Evolutionary conservation across 2,888 invertebrate species (phyloP).

Genomic region (Sphaerophoria taeniata): DNA sequence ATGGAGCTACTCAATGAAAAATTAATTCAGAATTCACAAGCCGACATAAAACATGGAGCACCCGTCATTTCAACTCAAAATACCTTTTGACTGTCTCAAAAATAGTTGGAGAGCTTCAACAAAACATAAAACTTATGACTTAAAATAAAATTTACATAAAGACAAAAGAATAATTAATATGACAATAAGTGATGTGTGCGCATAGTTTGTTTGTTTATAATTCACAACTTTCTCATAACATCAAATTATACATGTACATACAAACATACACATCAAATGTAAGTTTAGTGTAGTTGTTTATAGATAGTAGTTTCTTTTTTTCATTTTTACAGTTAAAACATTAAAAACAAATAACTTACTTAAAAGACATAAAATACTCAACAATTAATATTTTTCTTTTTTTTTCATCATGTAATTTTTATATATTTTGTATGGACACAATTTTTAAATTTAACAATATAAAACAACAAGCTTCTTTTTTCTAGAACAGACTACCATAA

Average conservation of each 20-base stretch:
- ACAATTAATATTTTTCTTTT: constrained; percentile 44
- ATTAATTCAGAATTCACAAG: too few species aligned
- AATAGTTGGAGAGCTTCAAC: too few species aligned
- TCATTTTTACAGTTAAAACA: constrained; percentile 60
- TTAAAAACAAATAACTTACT: constrained; percentile 59
- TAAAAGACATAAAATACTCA: constrained; percentile 38
- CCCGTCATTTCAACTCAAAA: too few species aligned
- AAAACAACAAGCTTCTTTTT: constrained; percentile 48
- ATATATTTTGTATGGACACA: constrained; percentile 54
- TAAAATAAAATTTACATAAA: too few species aligned
- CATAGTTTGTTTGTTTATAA: constrained; percentile 29
- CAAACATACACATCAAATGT: not conserved
- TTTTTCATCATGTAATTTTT: constrained; percentile 40
- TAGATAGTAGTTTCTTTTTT: constrained; percentile 28
- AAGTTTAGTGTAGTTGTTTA: constrained; percentile 22
- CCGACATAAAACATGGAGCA: too few species aligned
- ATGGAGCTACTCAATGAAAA: too few species aligned
- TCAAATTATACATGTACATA: constrained; percentile 46
- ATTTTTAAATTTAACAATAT: constrained; percentile 47
- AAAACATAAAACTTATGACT: too few species aligned
- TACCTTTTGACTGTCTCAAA: too few species aligned
- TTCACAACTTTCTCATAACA: constrained; percentile 53
- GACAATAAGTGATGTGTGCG: constrained; percentile 28
- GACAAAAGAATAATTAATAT: too few species aligned
- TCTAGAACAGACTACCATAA: constrained; percentile 53